These are phyloP conservation scores for Orius laevigatus DNA, from an alignment of 1,140 invertebrate species.

Conservation along the genomic window DNA sequence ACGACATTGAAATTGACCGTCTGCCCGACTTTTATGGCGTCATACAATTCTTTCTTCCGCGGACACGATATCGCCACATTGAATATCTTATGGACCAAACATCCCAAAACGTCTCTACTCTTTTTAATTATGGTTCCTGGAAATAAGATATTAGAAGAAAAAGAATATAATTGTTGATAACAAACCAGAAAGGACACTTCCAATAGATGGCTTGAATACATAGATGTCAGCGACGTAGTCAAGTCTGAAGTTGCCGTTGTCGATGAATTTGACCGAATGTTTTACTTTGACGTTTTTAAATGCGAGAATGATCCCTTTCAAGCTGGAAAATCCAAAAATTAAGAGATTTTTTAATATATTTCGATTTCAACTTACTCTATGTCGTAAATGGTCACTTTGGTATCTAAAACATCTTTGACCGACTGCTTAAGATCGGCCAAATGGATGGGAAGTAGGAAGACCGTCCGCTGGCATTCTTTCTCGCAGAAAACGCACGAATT, in stretches of 20 bases:
- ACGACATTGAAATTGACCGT: conserved; percentile 3
- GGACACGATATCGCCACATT: conserved; percentile 4
- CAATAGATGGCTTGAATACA: conserved; percentile 11
- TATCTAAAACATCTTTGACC: conserved; percentile 1
- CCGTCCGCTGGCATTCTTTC: not conserved
- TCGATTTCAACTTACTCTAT: conserved; percentile 5
- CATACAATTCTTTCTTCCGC: not conserved
- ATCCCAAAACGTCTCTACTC: conserved; percentile 4
- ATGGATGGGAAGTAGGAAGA: conserved; percentile 1
- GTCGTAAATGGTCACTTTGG: conserved; percentile 11
- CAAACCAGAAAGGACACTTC: conserved; percentile 10
- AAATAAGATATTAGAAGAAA: not conserved
- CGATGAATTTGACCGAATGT: not conserved
- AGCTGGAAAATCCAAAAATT: conserved; percentile 1
- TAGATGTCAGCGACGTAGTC: conserved; percentile 13
- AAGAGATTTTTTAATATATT: not conserved
- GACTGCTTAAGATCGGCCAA: not conserved
- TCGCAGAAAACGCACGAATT: conserved; percentile 4
- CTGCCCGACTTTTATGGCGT: not conserved
- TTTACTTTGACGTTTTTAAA: conserved; percentile 11
- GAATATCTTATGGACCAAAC: conserved; percentile 8
- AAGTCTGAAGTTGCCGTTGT: conserved; percentile 8
- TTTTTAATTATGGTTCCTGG: conserved; percentile 6
- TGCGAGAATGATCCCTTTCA: conserved; percentile 10
- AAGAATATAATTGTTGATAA: not conserved